Evolutionary conservation across 2,888 invertebrate species (phyloP).

Genomic region (Heliconius charithonia): DNA sequence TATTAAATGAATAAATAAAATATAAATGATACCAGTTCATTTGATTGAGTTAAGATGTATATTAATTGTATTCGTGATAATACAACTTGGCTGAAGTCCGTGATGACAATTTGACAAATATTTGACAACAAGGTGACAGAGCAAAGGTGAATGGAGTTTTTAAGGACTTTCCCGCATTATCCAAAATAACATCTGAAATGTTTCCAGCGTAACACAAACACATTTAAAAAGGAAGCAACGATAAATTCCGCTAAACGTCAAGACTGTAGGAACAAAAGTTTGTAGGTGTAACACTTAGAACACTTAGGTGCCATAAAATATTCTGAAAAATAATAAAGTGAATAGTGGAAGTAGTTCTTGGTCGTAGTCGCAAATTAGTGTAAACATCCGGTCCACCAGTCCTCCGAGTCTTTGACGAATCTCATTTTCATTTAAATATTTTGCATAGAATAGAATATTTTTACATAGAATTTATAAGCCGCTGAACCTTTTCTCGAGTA

Average conservation of each 20-base stretch:
- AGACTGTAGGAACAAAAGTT: not conserved
- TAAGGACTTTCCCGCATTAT: not conserved
- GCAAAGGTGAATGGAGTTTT: constrained; percentile 6
- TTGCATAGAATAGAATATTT: no score
- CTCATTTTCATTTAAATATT: not conserved
- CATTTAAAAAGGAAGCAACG: not conserved
- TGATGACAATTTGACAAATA: constrained; percentile 4
- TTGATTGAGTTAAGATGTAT: not conserved
- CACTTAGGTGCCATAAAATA: constrained; percentile 1
- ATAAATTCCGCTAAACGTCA: not conserved
- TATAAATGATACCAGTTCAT: no score
- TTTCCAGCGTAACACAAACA: not conserved
- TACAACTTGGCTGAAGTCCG: not conserved
- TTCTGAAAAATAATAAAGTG: constrained; percentile 3
- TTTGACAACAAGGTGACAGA: not conserved
- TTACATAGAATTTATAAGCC: no score
- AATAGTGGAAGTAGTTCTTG: constrained; percentile 12
- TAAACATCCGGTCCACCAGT: not conserved
- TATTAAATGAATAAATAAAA: no score
- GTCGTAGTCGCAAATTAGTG: not conserved
- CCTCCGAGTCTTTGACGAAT: not conserved
- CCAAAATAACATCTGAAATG: not conserved
- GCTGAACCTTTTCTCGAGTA: no score
- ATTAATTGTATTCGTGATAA: not conserved
- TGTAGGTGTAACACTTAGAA: not conserved